These are phyloP conservation scores for Sturnus vulgaris DNA, from an alignment of 2,113 vertebrate genomes.

Conservation along the genomic window DNA sequence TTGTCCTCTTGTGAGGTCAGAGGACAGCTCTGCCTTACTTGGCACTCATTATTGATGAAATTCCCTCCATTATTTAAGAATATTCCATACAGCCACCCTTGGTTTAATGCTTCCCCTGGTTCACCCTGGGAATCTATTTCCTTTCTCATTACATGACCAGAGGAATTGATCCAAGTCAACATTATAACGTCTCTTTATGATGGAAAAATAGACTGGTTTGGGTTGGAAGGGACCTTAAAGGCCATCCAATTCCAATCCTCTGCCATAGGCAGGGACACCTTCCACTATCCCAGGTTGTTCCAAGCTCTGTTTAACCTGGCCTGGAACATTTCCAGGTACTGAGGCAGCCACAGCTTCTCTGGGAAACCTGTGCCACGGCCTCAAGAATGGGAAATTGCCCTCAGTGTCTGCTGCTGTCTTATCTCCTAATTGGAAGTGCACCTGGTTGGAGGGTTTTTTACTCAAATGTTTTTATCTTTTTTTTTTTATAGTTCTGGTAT, in stretches of 20 bases:
- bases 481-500: neutral
- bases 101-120: neutral
- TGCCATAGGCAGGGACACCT: neutral
- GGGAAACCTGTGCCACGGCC: neutral
- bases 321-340: neutral
- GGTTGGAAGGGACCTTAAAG: neutral
- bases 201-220: neutral
- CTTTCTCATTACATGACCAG: neutral
- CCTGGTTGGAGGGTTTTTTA: neutral
- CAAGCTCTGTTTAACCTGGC: accelerated
- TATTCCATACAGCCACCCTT: neutral
- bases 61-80: neutral
- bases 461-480: neutral
- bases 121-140: neutral
- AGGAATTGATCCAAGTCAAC: neutral
- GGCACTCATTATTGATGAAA: neutral
- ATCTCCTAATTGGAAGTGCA: neutral
- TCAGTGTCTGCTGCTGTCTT: neutral
- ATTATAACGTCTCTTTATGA: neutral
- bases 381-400: neutral
- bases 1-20: neutral
- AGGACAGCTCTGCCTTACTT: neutral
- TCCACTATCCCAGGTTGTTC: neutral
- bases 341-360: neutral
- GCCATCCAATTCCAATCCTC: accelerated